Conservation (phyloP, 2,797 vertebrate species). For the Phrynocephalus guinanensis region DNA sequence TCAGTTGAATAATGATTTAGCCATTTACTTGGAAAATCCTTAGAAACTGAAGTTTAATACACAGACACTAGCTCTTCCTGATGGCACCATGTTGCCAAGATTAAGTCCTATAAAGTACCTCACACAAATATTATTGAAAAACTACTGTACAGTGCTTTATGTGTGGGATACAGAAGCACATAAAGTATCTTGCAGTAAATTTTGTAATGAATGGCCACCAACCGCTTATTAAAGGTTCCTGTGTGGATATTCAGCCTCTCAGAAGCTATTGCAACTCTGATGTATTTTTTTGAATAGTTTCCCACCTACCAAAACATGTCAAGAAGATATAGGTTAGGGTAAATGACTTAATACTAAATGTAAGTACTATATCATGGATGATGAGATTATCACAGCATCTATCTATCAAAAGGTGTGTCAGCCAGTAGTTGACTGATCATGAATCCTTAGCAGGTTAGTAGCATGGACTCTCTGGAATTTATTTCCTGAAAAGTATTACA, state of each 20-base stretch:
- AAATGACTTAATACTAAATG: conserved; percentile 52
- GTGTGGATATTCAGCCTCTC: conserved; percentile 58
- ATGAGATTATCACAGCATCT: conserved; percentile 53
- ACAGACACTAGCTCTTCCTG: conserved; percentile 41
- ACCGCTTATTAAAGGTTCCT: conserved; percentile 68
- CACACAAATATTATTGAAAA: conserved; percentile 72
- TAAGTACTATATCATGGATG: conserved; percentile 30
- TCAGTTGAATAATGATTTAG: conserved; percentile 55
- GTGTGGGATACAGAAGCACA: conserved; percentile 66
- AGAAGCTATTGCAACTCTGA: conserved; percentile 61
- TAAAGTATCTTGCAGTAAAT: conserved; percentile 70
- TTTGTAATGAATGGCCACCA: conserved; percentile 68
- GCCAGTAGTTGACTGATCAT: conserved; percentile 25
- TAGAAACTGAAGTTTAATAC: conserved; percentile 60
- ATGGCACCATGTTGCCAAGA: conserved; percentile 53
- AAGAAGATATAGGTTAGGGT: conserved; percentile 54
- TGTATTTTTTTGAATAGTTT: conserved; percentile 62
- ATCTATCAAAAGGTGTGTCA: conserved; percentile 46
- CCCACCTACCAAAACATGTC: conserved; percentile 68
- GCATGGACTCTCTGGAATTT: conserved; percentile 41
- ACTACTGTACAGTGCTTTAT: conserved; percentile 65
- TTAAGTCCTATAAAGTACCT: conserved; percentile 58
- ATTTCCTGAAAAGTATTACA: conserved; percentile 27
- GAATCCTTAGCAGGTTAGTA: conserved; percentile 46
- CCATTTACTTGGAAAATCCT: conserved; percentile 65